Evolutionary conservation across 2,113 vertebrate genomes (phyloP).

Genomic region (Percopsis transmontana): DNA sequence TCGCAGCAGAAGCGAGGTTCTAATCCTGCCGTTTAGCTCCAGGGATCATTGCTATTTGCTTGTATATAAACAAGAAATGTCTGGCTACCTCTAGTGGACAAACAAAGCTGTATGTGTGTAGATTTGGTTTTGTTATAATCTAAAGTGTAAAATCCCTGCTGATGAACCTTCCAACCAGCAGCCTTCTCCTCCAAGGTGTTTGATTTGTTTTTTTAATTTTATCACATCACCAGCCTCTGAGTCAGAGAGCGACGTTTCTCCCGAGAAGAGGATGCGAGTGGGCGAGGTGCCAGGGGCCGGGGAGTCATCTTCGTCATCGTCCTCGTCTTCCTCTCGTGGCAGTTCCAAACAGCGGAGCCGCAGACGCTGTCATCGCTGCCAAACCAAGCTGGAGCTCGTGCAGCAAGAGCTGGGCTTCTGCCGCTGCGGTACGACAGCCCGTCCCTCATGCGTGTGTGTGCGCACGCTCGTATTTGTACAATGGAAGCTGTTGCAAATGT

Average conservation of each 20-base stretch:
- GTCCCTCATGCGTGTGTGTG: background rate
- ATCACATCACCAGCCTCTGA: constrained; percentile 81
- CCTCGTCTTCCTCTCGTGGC: constrained; percentile 70
- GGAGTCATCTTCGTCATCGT: constrained; percentile 66
- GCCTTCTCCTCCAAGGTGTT: background rate
- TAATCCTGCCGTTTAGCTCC: too few species aligned
- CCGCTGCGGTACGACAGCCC: constrained; percentile 87
- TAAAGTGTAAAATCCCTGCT: background rate
- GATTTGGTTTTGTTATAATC: background rate
- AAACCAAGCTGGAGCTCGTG: constrained; percentile 98
- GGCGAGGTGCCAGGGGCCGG: constrained; percentile 82
- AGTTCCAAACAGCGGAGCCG: constrained; percentile 92
- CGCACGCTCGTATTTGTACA: background rate
- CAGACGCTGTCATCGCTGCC: constrained; percentile 97
- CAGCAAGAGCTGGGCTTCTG: constrained; percentile 98
- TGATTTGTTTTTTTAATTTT: background rate
- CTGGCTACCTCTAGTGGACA: background rate
- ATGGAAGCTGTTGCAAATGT: background rate
- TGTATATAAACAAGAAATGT: too few species aligned
- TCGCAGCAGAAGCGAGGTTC: too few species aligned
- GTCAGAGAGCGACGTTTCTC: constrained; percentile 89
- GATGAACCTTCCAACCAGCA: too few species aligned
- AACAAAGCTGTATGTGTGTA: background rate
- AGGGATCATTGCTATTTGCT: too few species aligned
- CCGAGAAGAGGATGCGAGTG: constrained; percentile 89